These are phyloP conservation scores for Ailuropoda melanoleuca DNA, from an alignment of 2,113 vertebrate genomes.

Conservation along the genomic window DNA sequence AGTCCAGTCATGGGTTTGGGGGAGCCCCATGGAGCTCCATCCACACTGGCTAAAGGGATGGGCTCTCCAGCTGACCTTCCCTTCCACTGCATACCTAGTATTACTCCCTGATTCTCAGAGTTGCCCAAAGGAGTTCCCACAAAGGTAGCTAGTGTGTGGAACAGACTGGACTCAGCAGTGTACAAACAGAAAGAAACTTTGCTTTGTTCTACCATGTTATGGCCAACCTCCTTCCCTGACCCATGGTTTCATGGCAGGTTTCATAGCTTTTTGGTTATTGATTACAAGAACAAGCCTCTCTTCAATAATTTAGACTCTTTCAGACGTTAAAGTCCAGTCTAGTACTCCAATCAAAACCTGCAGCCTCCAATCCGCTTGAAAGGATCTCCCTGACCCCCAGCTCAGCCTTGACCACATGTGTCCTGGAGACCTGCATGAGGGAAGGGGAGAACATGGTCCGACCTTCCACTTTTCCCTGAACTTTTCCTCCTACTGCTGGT, in stretches of 20 bases:
- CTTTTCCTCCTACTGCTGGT: background rate
- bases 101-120: background rate
- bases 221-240: background rate
- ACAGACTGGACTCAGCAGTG: background rate
- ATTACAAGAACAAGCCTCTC: background rate
- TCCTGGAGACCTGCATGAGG: background rate
- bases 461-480: background rate
- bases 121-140: background rate
- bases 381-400: too few relatives aligned
- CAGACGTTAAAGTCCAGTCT: background rate
- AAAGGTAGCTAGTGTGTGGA: background rate
- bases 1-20: fast-evolving
- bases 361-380: background rate
- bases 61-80: background rate
- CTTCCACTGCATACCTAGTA: background rate
- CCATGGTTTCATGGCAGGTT: background rate
- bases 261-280: background rate
- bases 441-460: too few relatives aligned
- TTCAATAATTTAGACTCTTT: background rate
- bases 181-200: background rate
- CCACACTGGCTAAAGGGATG: background rate
- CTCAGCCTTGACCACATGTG: fast-evolving
- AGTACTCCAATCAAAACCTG: background rate
- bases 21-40: background rate
- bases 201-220: background rate